These are phyloP conservation scores for Gadopsis bispinosus DNA, from an alignment of 2,797 vertebrate genomes.

Conservation along the genomic window DNA sequence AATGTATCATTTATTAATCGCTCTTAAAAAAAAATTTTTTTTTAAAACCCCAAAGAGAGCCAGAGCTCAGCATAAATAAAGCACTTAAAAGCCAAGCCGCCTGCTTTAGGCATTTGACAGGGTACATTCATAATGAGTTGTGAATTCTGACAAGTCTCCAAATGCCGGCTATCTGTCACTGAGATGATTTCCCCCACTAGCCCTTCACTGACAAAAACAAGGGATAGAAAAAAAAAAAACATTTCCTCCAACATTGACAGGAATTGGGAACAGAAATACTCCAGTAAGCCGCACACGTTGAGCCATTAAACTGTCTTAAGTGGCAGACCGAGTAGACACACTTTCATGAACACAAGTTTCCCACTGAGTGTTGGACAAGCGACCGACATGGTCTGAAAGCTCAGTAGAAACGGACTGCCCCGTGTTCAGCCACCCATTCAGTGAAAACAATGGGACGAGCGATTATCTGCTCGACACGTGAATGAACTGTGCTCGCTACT, in stretches of 20 bases:
- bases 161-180: conserved; percentile 61
- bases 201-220: conserved; percentile 26
- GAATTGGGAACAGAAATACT: conserved; percentile 5
- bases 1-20: conserved; percentile 81
- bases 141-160: conserved; percentile 66
- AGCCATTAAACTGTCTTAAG: conserved; percentile 23
- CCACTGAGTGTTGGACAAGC: background rate
- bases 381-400: background rate
- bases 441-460: background rate
- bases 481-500: background rate
- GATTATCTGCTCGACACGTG: background rate
- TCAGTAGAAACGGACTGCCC: background rate
- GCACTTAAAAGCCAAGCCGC: conserved; percentile 71
- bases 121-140: conserved; percentile 57
- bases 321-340: background rate
- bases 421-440: background rate
- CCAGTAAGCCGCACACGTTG: background rate
- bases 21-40: conserved; percentile 69
- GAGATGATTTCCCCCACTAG: conserved; percentile 60
- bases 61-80: conserved; percentile 71
- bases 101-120: conserved; percentile 64
- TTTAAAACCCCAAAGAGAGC: conserved; percentile 74
- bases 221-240: conserved; percentile 19
- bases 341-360: background rate
- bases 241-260: conserved; percentile 1